These are phyloP conservation scores for Cistogaster globosa DNA, from an alignment of 2,888 invertebrate species.

Conservation along the genomic window DNA sequence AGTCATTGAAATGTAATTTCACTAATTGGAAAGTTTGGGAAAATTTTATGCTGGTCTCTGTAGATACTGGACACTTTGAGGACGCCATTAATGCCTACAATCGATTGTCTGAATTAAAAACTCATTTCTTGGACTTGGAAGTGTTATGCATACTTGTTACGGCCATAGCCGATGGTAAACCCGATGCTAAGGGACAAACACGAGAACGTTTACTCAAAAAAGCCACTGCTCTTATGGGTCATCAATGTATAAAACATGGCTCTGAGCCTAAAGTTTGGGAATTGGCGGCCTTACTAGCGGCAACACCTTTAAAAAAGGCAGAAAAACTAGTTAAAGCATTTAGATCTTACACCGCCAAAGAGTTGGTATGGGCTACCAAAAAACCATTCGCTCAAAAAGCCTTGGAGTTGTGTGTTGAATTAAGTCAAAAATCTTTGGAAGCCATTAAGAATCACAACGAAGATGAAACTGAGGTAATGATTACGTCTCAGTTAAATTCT, in stretches of 20 bases:
- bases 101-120: constrained; percentile 92
- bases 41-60: constrained; percentile 94
- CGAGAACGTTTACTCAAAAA: constrained; percentile 81
- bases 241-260: constrained; percentile 83
- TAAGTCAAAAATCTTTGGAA: constrained; percentile 85
- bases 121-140: constrained; percentile 90
- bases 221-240: constrained; percentile 78
- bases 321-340: constrained; percentile 91
- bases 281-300: constrained; percentile 89
- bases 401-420: constrained; percentile 85
- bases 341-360: constrained; percentile 88
- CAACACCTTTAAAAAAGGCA: constrained; percentile 84
- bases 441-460: constrained; percentile 84
- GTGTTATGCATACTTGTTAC: constrained; percentile 89
- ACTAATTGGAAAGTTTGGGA: constrained; percentile 98
- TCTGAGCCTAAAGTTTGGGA: constrained; percentile 91
- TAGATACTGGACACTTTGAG: constrained; percentile 92
- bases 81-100: constrained; percentile 94
- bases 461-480: constrained; percentile 84
- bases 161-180: constrained; percentile 86
- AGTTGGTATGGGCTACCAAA: constrained; percentile 85
- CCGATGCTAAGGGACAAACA: constrained; percentile 86
- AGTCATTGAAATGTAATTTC: constrained; percentile 95
- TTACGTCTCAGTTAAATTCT: constrained; percentile 85
- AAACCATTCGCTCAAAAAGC: constrained; percentile 86